A percentile compares a stretch with the other conserved stretches of the same genome.
These are phyloP conservation scores for Psophia crepitans DNA, from an alignment of 2,113 vertebrate genomes.

Conservation along the genomic window DNA sequence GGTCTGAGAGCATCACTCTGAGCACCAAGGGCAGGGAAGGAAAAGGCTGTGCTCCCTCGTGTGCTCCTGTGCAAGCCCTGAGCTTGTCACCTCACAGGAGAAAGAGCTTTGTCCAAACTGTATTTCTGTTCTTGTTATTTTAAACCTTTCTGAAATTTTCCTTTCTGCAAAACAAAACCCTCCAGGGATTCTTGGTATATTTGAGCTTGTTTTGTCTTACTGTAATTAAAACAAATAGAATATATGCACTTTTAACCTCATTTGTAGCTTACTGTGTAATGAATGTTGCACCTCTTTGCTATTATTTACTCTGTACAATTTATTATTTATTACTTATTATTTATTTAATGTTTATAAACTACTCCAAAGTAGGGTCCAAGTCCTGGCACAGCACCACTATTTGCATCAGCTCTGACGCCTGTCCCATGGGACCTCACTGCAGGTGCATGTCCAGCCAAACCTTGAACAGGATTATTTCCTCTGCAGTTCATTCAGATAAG, in stretches of 20 bases:
- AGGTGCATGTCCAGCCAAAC: background rate
- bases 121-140: background rate
- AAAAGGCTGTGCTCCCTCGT: background rate
- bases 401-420: background rate
- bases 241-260: background rate
- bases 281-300: background rate
- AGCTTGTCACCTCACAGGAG: background rate
- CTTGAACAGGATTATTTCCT: background rate
- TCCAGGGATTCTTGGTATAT: background rate
- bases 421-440: background rate
- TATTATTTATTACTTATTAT: background rate
- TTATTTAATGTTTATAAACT: background rate
- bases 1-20: background rate
- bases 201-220: slow-evolving; percentile 15
- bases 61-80: background rate
- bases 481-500: background rate
- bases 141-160: background rate
- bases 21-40: background rate
- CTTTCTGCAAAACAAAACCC: background rate
- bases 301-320: background rate
- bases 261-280: background rate
- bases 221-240: slow-evolving; percentile 37
- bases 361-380: background rate
- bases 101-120: background rate
- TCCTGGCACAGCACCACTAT: background rate